phyloP scores from a whole-genome alignment of 2,888 invertebrate genomes.

The Geotrupes spiniger region DNA sequence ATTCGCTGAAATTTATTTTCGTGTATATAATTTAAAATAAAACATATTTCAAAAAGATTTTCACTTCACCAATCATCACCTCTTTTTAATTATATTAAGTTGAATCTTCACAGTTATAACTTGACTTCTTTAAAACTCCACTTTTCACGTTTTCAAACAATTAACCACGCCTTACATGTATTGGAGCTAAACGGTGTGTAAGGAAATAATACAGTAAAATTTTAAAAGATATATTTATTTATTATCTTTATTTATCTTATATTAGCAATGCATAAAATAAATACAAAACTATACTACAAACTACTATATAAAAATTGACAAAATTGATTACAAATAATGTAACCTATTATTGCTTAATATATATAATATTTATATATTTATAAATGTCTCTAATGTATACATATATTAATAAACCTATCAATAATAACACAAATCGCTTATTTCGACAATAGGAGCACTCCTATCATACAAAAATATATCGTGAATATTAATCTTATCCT shows the following conservation, averaged over 20 bases:
- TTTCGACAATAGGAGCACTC: constrained; percentile 43
- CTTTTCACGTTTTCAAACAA: too few relatives aligned
- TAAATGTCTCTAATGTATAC: constrained; percentile 39
- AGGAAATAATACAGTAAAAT: too few relatives aligned
- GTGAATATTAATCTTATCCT: constrained; percentile 37
- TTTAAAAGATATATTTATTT: too few relatives aligned
- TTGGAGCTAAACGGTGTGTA: too few relatives aligned
- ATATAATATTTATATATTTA: constrained; percentile 24
- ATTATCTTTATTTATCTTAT: constrained; percentile 30
- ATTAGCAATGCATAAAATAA: constrained; percentile 50
- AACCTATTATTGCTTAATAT: constrained; percentile 44
- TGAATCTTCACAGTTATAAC: too few relatives aligned
- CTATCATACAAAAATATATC: constrained; percentile 42
- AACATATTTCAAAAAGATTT: too few relatives aligned
- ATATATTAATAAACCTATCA: constrained; percentile 44
- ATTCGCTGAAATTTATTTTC: too few relatives aligned
- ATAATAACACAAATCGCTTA: constrained; percentile 53
- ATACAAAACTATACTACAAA: constrained; percentile 49
- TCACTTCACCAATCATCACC: too few relatives aligned
- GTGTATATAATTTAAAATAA: too few relatives aligned
- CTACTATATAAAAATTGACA: constrained; percentile 47
- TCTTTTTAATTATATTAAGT: too few relatives aligned
- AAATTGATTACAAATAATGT: constrained; percentile 46
- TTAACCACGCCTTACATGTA: too few relatives aligned
- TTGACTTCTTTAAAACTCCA: too few relatives aligned